Percentiles rank a stretch among this genome's conserved stretches.
Conservation (phyloP, 2,888 invertebrate genomes). For the Agriopis leucophaearia region DNA sequence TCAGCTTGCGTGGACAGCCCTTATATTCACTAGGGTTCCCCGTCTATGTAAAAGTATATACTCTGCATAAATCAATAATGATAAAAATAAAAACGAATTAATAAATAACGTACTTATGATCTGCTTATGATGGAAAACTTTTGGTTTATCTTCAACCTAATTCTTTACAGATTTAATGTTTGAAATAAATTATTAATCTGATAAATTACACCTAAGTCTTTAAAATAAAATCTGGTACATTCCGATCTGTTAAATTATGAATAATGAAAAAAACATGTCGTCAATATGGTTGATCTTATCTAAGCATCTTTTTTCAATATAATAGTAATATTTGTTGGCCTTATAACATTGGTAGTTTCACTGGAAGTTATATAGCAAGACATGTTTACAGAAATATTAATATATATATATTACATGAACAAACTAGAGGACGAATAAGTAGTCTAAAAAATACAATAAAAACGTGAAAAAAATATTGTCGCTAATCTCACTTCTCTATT, state of each 20-base stretch:
- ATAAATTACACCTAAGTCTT: background rate
- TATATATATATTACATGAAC: too few species aligned
- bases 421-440: too few species aligned
- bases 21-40: slow-evolving; percentile 33
- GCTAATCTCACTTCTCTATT: background rate
- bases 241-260: background rate
- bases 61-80: background rate
- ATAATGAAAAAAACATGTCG: background rate
- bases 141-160: too few species aligned
- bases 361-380: too few species aligned
- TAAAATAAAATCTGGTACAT: background rate
- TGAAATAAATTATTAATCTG: background rate
- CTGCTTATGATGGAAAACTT: too few species aligned
- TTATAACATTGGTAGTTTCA: too few species aligned
- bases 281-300: background rate
- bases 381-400: too few species aligned
- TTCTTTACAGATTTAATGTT: background rate
- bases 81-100: background rate
- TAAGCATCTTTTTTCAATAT: too few species aligned
- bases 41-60: background rate
- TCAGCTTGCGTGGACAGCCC: slow-evolving; percentile 42
- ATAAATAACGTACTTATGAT: too few species aligned
- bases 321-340: too few species aligned
- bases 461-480: background rate
- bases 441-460: too few species aligned